Conservation (phyloP, 23 tunicate species). For the Diplosoma virens region DNA sequence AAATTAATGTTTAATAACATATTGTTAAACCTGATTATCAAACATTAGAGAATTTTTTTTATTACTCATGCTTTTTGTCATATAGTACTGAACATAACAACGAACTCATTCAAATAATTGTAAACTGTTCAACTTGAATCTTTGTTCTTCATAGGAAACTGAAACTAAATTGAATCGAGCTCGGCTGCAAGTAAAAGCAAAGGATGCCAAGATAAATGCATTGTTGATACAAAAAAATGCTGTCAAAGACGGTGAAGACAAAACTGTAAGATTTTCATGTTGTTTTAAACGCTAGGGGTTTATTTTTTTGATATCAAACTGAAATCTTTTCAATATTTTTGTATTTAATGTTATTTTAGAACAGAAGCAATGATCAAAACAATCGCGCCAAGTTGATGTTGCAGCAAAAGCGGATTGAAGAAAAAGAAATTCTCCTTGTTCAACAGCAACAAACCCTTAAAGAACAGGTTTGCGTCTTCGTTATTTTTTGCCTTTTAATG, state of each 20-base stretch:
- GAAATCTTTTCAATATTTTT: slow-evolving; percentile 2
- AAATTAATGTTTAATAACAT: too few relatives aligned
- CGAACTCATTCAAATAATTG: too few relatives aligned
- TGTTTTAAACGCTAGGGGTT: neutral
- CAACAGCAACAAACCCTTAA: slow-evolving; percentile 45
- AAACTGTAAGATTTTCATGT: neutral
- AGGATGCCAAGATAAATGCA: slow-evolving; percentile 68
- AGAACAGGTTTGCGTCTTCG: too few relatives aligned
- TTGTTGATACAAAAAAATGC: slow-evolving; percentile 47
- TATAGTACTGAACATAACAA: too few relatives aligned
- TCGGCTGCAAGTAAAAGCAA: slow-evolving; percentile 67
- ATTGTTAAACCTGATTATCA: too few relatives aligned
- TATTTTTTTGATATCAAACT: too few relatives aligned
- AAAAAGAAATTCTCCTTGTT: slow-evolving; percentile 47
- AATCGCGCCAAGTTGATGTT: slow-evolving; percentile 36
- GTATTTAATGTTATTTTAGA: neutral
- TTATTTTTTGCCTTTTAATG: too few relatives aligned
- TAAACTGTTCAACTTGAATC: neutral
- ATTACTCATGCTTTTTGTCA: too few relatives aligned
- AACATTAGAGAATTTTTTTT: too few relatives aligned
- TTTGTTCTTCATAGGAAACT: slow-evolving; percentile 41
- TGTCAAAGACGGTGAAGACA: neutral
- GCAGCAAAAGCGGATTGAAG: slow-evolving; percentile 56
- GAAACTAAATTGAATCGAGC: slow-evolving; percentile 64
- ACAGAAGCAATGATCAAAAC: slow-evolving; percentile 16